These are phyloP conservation scores for Petrocephalus sullivani DNA, from an alignment of 2,797 vertebrate species.

Conservation along the genomic window DNA sequence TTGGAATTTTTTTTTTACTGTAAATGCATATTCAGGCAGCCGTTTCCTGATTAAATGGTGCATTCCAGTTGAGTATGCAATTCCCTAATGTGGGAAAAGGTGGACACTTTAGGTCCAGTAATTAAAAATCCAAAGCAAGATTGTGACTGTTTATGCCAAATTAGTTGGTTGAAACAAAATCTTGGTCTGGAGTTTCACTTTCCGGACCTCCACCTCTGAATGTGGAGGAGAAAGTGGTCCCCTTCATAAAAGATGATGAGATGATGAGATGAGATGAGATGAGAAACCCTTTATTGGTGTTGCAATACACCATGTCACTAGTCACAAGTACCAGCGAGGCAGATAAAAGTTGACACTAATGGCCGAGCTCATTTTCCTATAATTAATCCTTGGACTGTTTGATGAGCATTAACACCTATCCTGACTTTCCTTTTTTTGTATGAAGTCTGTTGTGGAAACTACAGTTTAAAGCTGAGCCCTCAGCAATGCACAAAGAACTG, in stretches of 20 bases:
- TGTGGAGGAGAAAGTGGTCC: not conserved
- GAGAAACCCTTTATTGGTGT: no score
- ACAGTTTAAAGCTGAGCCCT: slow-evolving; percentile 44
- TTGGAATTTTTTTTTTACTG: not conserved
- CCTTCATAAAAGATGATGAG: not conserved
- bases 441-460: slow-evolving; percentile 37
- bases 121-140: not conserved
- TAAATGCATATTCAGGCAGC: not conserved
- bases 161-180: not conserved
- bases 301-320: no score
- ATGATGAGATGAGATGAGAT: no score
- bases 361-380: not conserved
- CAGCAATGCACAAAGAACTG: slow-evolving; percentile 39
- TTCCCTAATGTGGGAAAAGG: not conserved
- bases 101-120: not conserved
- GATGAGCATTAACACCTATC: not conserved
- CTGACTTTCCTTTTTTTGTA: slow-evolving; percentile 27
- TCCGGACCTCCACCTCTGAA: not conserved
- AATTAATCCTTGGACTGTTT: not conserved
- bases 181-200: not conserved
- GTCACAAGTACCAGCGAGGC: no score
- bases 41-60: not conserved
- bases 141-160: not conserved
- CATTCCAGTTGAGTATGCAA: not conserved
- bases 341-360: not conserved